Base-by-base conservation (phyloP, 2,888 invertebrate genomes). In the Azorinus chamasolen region DNA sequence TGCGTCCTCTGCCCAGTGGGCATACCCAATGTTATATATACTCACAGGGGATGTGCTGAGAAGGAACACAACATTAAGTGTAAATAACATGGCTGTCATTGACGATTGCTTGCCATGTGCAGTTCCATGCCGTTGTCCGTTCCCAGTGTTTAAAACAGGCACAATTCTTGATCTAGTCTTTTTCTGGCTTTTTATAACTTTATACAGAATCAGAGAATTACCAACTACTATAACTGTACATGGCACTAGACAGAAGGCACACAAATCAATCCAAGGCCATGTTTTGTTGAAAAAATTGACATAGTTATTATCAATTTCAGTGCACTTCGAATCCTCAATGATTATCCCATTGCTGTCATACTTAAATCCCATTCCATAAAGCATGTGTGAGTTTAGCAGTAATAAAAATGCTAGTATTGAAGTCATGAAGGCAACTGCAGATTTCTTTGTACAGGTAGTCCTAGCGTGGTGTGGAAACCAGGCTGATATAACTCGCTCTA, bases 261-360 rank as follows among this genome's bases (percentile, higher is more conserved):
- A 75, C n/a, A 89, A 71, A 77, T 91, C 91, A 27, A 91, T 83
- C 87, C 88, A 90, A 10, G 88, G 86, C 89, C 90, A 91, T 14
- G 79, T 58, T 3, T 72, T 24, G 14, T 27, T 25, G 32, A 69
- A 62, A 63, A 88, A 89, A 2, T 68, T 0, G 0, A 22, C 10
- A 61, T 88, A 89, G 0, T 58, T 68, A 0, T 63, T 18, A 41
- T 63, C 41, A 10, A 81, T 39, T 27, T 53, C 70, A 0, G 5
- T 8, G 64, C 89, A 88, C 39, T 68, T 69, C 3, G n/a, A n/a
- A n/a, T n/a, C n/a, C n/a, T 39, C 37, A 4, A 39, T 24, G 1
- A 64, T n/a, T 4, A 41, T 59, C 37, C 18, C n/a, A 62, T 64
- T 62, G 5, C 37, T 43, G 14, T 64, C 55, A 14, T 24, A 18